phyloP scores from a whole-genome alignment of 2,888 invertebrate genomes.

The Lottia scabra region DNA sequence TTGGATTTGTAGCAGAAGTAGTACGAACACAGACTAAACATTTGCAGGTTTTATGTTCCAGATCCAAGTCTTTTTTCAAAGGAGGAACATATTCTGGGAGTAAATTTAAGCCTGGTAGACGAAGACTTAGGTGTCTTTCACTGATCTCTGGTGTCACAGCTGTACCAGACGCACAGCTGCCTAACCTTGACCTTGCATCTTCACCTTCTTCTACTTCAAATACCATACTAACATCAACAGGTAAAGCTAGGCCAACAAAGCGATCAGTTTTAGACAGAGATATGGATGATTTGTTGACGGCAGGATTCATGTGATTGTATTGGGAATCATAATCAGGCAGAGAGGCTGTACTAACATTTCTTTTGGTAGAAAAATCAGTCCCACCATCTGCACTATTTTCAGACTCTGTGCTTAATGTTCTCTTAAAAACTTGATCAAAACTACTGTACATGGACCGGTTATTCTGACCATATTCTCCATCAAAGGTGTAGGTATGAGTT shows the following conservation, averaged over 20 bases:
- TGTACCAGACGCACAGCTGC: slow-evolving; percentile 10
- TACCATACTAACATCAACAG: slow-evolving; percentile 77
- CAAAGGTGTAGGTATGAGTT: slow-evolving; percentile 57
- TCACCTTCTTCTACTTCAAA: slow-evolving; percentile 73
- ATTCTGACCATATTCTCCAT: slow-evolving; percentile 43
- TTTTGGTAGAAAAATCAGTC: slow-evolving; percentile 1
- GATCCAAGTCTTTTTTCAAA: slow-evolving; percentile 28
- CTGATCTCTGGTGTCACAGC: background rate
- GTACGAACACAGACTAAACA: slow-evolving; percentile 37
- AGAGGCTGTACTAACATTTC: slow-evolving; percentile 48
- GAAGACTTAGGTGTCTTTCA: background rate
- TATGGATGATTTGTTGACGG: slow-evolving; percentile 41
- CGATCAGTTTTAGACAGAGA: slow-evolving; percentile 53
- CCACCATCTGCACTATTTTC: slow-evolving; percentile 33
- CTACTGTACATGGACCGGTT: slow-evolving; percentile 40
- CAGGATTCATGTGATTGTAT: slow-evolving; percentile 36
- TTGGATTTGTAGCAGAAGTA: background rate
- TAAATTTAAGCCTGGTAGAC: slow-evolving; percentile 12
- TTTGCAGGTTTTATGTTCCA: slow-evolving; percentile 38
- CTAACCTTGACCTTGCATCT: slow-evolving; percentile 20
- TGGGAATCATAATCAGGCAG: slow-evolving; percentile 43
- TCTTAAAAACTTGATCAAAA: slow-evolving; percentile 29
- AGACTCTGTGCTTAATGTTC: slow-evolving; percentile 46
- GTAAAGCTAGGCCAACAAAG: slow-evolving; percentile 80
- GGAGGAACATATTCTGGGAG: slow-evolving; percentile 26